Conservation (phyloP, 2,888 invertebrate genomes). For the Odontothrips loti region DNA sequence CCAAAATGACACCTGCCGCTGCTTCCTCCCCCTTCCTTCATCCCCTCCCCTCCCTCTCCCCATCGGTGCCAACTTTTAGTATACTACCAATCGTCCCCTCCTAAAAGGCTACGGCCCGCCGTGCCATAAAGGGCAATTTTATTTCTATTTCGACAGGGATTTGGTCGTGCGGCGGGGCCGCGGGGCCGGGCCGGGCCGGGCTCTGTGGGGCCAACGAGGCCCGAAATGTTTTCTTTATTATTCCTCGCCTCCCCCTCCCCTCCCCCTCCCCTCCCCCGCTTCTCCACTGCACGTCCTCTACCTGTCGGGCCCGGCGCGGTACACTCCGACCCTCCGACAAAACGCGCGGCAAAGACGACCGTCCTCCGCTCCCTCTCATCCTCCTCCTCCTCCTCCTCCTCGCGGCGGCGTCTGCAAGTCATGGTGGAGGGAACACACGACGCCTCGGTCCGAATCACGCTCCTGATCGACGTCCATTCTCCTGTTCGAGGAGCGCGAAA, state of each 20-base stretch:
- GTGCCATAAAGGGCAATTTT: conserved; percentile 9
- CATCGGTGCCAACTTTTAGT: not conserved
- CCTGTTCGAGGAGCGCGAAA: too few relatives aligned
- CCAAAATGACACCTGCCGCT: conserved; percentile 1
- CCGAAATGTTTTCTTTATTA: conserved; percentile 22
- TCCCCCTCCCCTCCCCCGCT: not conserved
- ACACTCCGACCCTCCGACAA: not conserved
- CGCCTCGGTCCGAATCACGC: too few relatives aligned
- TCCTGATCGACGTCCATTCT: too few relatives aligned
- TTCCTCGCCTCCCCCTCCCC: not conserved
- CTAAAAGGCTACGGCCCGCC: not conserved
- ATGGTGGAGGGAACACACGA: too few relatives aligned
- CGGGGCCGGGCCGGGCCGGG: too few relatives aligned
- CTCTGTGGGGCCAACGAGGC: not conserved
- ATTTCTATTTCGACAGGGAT: conserved; percentile 25
- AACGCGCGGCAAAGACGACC: not conserved
- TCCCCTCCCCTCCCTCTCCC: not conserved
- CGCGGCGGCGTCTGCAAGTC: too few relatives aligned
- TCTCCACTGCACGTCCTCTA: not conserved
- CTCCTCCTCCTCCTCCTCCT: too few relatives aligned
- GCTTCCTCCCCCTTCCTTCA: not conserved
- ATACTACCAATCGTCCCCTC: not conserved
- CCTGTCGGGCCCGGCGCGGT: not conserved
- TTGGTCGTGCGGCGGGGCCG: not conserved
- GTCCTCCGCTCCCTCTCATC: too few relatives aligned